phyloP scores from a whole-genome alignment of 2,113 vertebrate genomes.

The Scytalopus superciliaris region DNA sequence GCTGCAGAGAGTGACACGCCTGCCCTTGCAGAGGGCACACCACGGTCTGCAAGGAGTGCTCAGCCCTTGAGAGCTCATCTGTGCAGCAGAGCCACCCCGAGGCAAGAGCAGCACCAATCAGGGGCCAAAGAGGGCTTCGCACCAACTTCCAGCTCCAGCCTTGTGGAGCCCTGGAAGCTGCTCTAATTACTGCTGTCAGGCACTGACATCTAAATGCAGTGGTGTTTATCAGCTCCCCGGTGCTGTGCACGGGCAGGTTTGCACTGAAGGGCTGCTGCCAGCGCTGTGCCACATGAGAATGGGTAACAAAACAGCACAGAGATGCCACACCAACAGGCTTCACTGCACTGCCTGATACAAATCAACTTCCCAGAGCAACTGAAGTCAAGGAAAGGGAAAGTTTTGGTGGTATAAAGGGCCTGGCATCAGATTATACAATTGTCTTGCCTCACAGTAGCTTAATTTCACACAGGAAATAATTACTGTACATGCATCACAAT shows the following conservation, averaged over 20 bases:
- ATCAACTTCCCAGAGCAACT: background rate
- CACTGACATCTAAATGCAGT: background rate
- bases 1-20: rapidly evolving
- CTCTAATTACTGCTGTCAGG: background rate
- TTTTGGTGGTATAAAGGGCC: background rate
- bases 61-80: background rate
- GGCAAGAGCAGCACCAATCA: background rate
- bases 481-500: background rate
- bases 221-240: background rate
- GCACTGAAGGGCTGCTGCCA: background rate
- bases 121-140: background rate
- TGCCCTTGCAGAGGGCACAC: background rate
- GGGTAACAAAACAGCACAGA: background rate
- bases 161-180: background rate
- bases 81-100: rapidly evolving
- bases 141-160: background rate
- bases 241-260: background rate
- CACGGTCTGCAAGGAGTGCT: background rate
- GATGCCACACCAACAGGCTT: background rate
- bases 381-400: background rate
- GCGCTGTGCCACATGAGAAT: rapidly evolving
- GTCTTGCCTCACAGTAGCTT: background rate
- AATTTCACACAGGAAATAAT: background rate
- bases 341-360: background rate
- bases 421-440: background rate